Evolutionary conservation across 2,888 invertebrate species (phyloP).

Genomic region (Lordiphosa andalusiaca): DNA sequence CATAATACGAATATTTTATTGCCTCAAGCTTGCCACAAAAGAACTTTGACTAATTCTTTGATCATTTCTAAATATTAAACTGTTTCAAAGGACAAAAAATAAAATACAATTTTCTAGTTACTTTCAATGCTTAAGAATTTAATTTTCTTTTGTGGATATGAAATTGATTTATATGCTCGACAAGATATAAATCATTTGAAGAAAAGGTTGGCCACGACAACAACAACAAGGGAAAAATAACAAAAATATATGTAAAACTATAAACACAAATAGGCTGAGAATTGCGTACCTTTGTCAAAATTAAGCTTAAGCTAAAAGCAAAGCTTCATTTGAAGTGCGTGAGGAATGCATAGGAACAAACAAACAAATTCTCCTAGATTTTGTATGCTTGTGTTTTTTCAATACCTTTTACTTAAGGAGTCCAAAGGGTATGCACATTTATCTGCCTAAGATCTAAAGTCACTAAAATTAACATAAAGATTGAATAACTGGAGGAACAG

Average conservation of each 20-base stretch:
- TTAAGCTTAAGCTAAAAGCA: too few relatives aligned
- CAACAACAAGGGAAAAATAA: background rate
- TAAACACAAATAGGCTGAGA: background rate
- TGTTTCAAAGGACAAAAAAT: conserved; percentile 2
- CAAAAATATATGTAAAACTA: background rate
- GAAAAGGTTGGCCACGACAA: conserved; percentile 6
- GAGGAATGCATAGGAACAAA: too few relatives aligned
- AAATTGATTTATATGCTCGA: conserved; percentile 40
- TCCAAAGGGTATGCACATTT: too few relatives aligned
- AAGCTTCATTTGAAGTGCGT: too few relatives aligned
- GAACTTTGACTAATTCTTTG: conserved; percentile 20
- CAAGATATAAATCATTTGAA: conserved; percentile 31
- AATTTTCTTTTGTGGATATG: conserved; percentile 25
- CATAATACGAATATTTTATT: background rate
- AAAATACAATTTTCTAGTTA: conserved; percentile 13
- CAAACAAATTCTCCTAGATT: too few relatives aligned
- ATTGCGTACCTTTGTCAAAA: background rate
- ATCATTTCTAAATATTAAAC: conserved; percentile 15
- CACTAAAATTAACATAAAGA: too few relatives aligned
- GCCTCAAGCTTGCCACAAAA: background rate
- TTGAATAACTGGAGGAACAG: too few relatives aligned
- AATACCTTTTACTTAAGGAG: too few relatives aligned
- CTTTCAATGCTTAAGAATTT: conserved; percentile 21
- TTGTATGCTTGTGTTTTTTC: too few relatives aligned
- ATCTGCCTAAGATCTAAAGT: too few relatives aligned